A percentile compares a stretch with the other conserved stretches of the same genome.
These are phyloP conservation scores for Siphlonurus alternatus DNA, from an alignment of 2,888 invertebrate species.

Conservation along the genomic window DNA sequence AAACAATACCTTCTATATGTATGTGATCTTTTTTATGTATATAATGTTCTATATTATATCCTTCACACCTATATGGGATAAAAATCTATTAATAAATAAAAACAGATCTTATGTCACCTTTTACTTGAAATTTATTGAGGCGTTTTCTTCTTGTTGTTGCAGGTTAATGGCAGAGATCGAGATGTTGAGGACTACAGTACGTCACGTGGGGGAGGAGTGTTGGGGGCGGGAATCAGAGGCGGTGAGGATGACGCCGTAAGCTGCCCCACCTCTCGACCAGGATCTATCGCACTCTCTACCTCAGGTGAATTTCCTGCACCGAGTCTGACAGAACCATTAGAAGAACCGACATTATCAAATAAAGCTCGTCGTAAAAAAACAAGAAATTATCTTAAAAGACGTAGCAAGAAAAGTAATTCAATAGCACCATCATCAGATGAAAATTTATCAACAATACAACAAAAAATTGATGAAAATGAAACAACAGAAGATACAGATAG, in stretches of 20 bases:
- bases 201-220: not conserved
- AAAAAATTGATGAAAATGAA: not conserved
- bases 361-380: not conserved
- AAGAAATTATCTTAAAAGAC: not conserved
- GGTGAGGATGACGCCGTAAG: not conserved
- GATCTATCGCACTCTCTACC: not conserved
- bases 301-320: not conserved
- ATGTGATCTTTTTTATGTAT: too few species aligned
- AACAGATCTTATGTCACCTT: too few species aligned
- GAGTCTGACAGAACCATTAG: not conserved
- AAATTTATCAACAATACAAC: not conserved
- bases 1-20: too few species aligned
- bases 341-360: not conserved
- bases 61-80: too few species aligned
- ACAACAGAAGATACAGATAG: not conserved
- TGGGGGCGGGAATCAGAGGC: not conserved
- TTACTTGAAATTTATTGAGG: not conserved
- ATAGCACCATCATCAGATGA: not conserved
- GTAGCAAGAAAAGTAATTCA: not conserved
- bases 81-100: too few species aligned
- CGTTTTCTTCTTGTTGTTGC: not conserved
- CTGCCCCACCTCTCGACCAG: not conserved
- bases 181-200: not conserved
- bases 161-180: not conserved
- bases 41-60: too few species aligned